Conservation (phyloP, 2,797 vertebrate species). For the Craterocephalus amniculus region DNA sequence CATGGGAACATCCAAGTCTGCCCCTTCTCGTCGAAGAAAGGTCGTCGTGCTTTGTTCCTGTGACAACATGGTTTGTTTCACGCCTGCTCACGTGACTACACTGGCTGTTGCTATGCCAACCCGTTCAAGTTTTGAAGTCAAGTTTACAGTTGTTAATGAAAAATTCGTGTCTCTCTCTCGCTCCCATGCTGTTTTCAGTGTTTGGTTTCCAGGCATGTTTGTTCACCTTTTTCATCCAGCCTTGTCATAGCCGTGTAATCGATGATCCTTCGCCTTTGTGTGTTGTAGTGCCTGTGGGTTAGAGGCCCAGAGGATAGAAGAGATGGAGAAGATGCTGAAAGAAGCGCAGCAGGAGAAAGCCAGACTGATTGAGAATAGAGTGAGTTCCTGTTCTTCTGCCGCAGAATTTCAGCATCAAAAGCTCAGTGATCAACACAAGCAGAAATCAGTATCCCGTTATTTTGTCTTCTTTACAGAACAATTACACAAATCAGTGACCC, state of each 20-base stretch:
- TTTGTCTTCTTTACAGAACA: neutral
- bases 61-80: slow-evolving; percentile 85
- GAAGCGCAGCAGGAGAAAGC: slow-evolving; percentile 95
- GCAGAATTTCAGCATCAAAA: neutral
- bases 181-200: slow-evolving; percentile 31
- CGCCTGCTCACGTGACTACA: slow-evolving; percentile 64
- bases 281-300: slow-evolving; percentile 85
- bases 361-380: slow-evolving; percentile 91
- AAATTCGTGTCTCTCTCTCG: slow-evolving; percentile 36
- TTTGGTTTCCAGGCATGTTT: slow-evolving; percentile 54
- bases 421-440: neutral
- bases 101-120: slow-evolving; percentile 82
- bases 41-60: slow-evolving; percentile 82
- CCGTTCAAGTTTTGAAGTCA: slow-evolving; percentile 67
- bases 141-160: slow-evolving; percentile 37
- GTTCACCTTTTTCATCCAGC: slow-evolving; percentile 41
- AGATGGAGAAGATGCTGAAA: slow-evolving; percentile 98
- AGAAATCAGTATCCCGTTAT: neutral
- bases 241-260: slow-evolving; percentile 45
- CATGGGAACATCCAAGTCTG: slow-evolving; percentile 81
- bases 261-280: slow-evolving; percentile 52
- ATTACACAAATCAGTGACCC: neutral
- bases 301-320: slow-evolving; percentile 91
- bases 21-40: slow-evolving; percentile 71
- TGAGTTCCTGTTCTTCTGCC: slow-evolving; percentile 70